A percentile compares a stretch with the other conserved stretches of the same genome.
Evolutionary conservation across 2,888 invertebrate genomes (phyloP).

Genomic region (Aspidiotus rigidus): DNA sequence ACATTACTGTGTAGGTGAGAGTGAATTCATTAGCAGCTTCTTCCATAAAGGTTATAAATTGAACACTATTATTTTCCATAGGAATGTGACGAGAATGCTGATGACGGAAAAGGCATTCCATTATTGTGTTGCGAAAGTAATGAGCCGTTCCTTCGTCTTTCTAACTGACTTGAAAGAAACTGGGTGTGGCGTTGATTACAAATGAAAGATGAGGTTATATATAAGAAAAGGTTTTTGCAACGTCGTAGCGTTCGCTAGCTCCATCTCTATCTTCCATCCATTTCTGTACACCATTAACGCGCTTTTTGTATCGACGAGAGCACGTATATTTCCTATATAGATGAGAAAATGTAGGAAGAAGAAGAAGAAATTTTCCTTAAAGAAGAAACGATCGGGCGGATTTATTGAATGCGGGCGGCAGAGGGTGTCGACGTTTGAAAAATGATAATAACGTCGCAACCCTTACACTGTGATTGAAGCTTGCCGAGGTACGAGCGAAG

Average conservation of each 20-base stretch:
- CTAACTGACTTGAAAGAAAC: slow-evolving; percentile 34
- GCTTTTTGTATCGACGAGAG: slow-evolving; percentile 26
- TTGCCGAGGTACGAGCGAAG: slow-evolving; percentile 6
- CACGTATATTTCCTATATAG: too few species aligned
- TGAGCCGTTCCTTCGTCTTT: slow-evolving; percentile 29
- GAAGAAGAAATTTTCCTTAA: slow-evolving; percentile 16
- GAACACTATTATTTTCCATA: slow-evolving; percentile 33
- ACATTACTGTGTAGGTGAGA: slow-evolving; percentile 9
- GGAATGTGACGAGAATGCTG: slow-evolving; percentile 34
- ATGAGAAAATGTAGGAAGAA: background rate
- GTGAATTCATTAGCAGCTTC: slow-evolving; percentile 32
- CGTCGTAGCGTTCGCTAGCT: slow-evolving; percentile 1
- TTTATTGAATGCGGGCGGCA: background rate
- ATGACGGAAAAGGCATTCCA: slow-evolving; percentile 34
- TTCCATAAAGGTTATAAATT: slow-evolving; percentile 34
- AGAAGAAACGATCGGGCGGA: background rate
- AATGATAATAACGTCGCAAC: slow-evolving; percentile 10
- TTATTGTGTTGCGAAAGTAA: slow-evolving; percentile 30
- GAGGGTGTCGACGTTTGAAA: slow-evolving; percentile 9
- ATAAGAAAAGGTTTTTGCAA: slow-evolving; percentile 24
- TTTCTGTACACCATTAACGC: slow-evolving; percentile 24
- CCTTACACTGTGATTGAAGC: background rate
- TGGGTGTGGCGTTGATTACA: slow-evolving; percentile 33
- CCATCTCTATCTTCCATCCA: too few species aligned
- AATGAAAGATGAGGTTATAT: slow-evolving; percentile 34